These are phyloP conservation scores for Microcebus griseorufus DNA, from an alignment of 2,113 vertebrate genomes.

Conservation along the genomic window DNA sequence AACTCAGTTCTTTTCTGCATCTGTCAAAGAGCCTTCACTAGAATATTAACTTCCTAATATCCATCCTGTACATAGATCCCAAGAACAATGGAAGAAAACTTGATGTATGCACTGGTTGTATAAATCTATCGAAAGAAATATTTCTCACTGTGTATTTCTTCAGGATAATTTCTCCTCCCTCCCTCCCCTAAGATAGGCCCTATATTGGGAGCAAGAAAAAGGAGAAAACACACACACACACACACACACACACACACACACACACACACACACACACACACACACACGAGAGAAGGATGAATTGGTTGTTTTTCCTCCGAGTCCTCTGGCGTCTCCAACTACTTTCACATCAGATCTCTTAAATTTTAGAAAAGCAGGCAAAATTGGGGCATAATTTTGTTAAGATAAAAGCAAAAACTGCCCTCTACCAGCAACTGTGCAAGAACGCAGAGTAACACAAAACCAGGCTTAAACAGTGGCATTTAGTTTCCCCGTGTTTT, in stretches of 20 bases:
- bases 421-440: not conserved
- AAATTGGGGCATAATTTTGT: not conserved
- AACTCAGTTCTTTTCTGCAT: not conserved
- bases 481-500: not conserved
- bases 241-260: no score
- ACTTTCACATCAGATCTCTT: not conserved
- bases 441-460: not conserved
- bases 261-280: no score
- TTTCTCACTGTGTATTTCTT: not conserved
- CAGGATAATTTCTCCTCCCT: no score
- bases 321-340: not conserved
- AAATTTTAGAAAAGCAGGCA: not conserved
- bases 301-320: not conserved
- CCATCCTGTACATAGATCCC: not conserved
- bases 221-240: no score
- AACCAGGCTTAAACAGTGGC: not conserved
- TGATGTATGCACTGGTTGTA: not conserved
- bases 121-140: not conserved
- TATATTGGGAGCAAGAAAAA: not conserved
- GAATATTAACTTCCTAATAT: not conserved
- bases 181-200: not conserved
- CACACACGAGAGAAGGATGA: not conserved
- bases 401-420: not conserved
- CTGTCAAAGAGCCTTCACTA: not conserved
- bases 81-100: not conserved